phyloP scores from a whole-genome alignment of 2,113 vertebrate genomes.

The Ancistrus triradiatus region DNA sequence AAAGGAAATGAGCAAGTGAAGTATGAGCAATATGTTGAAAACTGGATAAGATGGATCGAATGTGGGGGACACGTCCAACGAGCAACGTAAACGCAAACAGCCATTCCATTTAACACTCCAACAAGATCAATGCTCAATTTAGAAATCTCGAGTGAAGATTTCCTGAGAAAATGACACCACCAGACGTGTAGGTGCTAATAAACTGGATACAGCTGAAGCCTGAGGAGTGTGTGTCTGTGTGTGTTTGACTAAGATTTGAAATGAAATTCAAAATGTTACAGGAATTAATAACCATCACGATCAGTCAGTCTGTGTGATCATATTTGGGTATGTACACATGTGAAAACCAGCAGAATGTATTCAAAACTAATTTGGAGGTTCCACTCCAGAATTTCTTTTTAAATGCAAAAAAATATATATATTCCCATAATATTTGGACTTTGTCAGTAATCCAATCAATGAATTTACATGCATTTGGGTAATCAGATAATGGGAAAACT shows the following conservation, averaged over 20 bases:
- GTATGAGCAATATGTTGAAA: conserved; percentile 4
- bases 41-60: conserved; percentile 10
- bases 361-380: too few relatives aligned
- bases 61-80: neutral
- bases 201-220: conserved; percentile 2
- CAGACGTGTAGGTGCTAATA: conserved; percentile 13
- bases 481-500: too few relatives aligned
- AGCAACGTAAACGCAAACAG: conserved; percentile 4
- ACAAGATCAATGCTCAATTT: conserved; percentile 25
- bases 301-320: neutral
- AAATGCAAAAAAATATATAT: too few relatives aligned
- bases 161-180: conserved; percentile 20
- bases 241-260: conserved; percentile 2
- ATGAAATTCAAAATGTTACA: conserved; percentile 10
- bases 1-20: too few relatives aligned
- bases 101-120: neutral
- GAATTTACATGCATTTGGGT: too few relatives aligned
- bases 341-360: too few relatives aligned
- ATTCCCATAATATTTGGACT: too few relatives aligned
- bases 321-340: too few relatives aligned
- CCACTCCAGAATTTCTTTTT: too few relatives aligned
- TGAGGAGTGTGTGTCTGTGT: neutral
- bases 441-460: too few relatives aligned
- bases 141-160: conserved; percentile 14
- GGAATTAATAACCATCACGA: conserved; percentile 9